These are phyloP conservation scores for Corvus cornix DNA, from an alignment of 2,113 vertebrate species.

Conservation along the genomic window DNA sequence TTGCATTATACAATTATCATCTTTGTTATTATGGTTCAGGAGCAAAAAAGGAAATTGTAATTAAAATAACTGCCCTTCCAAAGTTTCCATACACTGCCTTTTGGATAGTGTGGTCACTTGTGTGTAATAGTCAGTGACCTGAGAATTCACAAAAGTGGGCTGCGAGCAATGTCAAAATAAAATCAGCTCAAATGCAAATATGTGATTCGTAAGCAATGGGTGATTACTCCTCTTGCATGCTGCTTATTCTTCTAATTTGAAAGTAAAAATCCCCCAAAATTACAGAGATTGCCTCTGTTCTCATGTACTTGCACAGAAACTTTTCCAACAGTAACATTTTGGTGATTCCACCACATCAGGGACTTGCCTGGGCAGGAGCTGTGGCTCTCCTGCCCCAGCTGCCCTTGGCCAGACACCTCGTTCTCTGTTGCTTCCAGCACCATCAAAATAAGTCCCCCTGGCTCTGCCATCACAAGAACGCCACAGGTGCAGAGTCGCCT, in stretches of 20 bases:
- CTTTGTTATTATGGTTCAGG: neutral
- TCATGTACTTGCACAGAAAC: neutral
- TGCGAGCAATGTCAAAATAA: neutral
- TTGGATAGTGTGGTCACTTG: neutral
- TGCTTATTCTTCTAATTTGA: neutral
- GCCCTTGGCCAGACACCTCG: neutral
- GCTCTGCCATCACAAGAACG: rapidly evolving
- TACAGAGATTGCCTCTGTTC: neutral
- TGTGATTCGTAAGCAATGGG: neutral
- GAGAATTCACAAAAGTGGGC: neutral
- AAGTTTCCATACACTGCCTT: neutral
- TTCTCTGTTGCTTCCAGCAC: neutral
- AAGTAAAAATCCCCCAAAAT: neutral
- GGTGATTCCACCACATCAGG: neutral
- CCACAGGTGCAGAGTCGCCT: neutral
- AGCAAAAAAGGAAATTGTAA: neutral
- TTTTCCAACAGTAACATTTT: neutral
- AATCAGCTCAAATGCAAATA: neutral
- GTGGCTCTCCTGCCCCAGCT: neutral
- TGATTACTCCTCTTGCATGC: neutral
- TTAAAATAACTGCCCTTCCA: neutral
- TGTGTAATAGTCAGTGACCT: neutral
- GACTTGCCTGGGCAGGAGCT: neutral
- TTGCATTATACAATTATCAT: neutral
- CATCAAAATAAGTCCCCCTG: neutral